These are phyloP conservation scores for Chelmon rostratus DNA, from an alignment of 2,797 vertebrate genomes.

Conservation along the genomic window DNA sequence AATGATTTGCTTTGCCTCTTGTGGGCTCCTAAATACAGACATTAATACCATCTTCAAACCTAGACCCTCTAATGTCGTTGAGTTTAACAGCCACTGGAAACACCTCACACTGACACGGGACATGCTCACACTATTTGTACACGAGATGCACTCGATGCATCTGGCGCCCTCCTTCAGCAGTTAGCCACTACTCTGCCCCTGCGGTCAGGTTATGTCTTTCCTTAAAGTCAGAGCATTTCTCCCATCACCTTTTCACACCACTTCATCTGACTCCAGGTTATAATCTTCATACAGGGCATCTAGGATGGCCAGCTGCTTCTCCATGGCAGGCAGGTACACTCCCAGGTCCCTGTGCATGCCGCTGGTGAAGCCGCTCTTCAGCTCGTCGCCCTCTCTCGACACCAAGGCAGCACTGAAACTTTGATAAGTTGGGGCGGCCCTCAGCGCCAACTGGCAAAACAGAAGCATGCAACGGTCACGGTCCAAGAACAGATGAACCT, in stretches of 20 bases:
- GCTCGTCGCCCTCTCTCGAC: constrained; percentile 89
- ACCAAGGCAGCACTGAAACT: constrained; percentile 93
- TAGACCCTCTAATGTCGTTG: constrained; percentile 17
- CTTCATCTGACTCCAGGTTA: constrained; percentile 96
- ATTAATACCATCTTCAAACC: constrained; percentile 42
- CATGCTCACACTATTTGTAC: constrained; percentile 52
- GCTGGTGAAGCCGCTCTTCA: constrained; percentile 87
- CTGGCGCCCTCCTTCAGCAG: constrained; percentile 37
- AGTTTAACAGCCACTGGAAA: constrained; percentile 50
- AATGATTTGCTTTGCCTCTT: constrained; percentile 24
- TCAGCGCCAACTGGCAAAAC: constrained; percentile 91
- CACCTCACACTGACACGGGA: constrained; percentile 41
- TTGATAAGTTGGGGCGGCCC: constrained; percentile 94
- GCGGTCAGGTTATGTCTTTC: constrained; percentile 15
- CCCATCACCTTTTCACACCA: constrained; percentile 89
- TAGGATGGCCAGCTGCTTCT: constrained; percentile 92
- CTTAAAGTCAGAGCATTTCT: constrained; percentile 3
- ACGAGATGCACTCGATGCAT: constrained; percentile 46
- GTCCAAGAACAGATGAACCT: neutral
- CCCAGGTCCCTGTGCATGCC: constrained; percentile 93
- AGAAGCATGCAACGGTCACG: neutral
- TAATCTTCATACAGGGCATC: constrained; percentile 95
- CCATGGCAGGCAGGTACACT: constrained; percentile 96
- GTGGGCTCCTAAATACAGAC: constrained; percentile 40
- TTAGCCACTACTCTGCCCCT: constrained; percentile 16